Base-by-base conservation (phyloP, 1,140 invertebrate species). In the Geopemphigus sp. region DNA sequence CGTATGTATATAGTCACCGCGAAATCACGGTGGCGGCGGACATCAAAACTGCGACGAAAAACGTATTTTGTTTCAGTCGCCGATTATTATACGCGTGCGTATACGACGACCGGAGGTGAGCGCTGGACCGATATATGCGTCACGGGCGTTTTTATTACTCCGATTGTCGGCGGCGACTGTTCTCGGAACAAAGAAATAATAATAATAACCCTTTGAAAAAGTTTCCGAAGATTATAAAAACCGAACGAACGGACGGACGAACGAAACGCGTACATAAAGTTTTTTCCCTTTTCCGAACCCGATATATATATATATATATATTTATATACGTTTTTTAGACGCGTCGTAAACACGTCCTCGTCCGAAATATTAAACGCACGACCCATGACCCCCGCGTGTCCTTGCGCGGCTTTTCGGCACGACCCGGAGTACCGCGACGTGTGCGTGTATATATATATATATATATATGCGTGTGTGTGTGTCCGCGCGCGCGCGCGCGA, bases 261-360 rank as follows among this genome's bases (percentile, higher is more conserved):
- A 47, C 47, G 39, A 68, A 68, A 68, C 26, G 39, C 50, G 45
- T 68, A 50, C 66, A 50, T 68, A 68, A 50, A 68, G 66, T 68
- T 64, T 68, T 72, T 54, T 68, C n/a, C 54, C 19, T 14, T 32
- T 61, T 19, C n/a, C 15, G 15, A n/a, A 22, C 32, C 32, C 19
- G 32, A 11, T 45, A 66, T n/a, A 32, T 47, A 47, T 47, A n/a
- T n/a, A n/a, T n/a, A n/a, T n/a, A n/a, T n/a, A n/a, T n/a, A n/a
- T n/a, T n/a, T n/a, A n/a, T n/a, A n/a, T n/a, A 47, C 22, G 47
- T 54, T 72, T 72, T 72, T 72, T 78, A 76, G 54, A 57, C 74
- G 74, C 74, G 57, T 78, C 74, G 74, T 78, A 78, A 78, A 78
- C 74, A 78, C 74, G 74, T 76, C 73, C 56, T 76, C 73, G 73